Evolutionary conservation across 2,888 invertebrate genomes (phyloP).

Genomic region (Melolontha melolontha): DNA sequence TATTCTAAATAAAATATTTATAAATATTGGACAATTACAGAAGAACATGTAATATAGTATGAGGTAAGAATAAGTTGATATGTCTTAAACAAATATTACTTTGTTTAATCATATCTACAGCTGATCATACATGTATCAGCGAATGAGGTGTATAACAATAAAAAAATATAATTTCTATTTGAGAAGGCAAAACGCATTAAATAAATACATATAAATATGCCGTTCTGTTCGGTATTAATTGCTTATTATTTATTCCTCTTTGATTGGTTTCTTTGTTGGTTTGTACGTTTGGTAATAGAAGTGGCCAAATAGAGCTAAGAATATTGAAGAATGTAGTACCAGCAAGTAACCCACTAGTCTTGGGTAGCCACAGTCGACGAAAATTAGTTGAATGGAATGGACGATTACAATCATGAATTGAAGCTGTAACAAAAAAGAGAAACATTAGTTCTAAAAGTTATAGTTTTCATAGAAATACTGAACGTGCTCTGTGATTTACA

Average conservation of each 20-base stretch:
- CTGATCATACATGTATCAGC: too few species aligned
- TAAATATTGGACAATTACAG: too few species aligned
- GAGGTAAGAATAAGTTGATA: too few species aligned
- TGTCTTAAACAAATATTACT: too few species aligned
- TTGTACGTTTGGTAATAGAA: constrained; percentile 89
- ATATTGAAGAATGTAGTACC: constrained; percentile 85
- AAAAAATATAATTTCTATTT: constrained; percentile 2
- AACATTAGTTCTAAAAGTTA: too few species aligned
- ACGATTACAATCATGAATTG: constrained; percentile 88
- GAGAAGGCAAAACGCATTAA: constrained; percentile 24
- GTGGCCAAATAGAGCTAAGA: constrained; percentile 90
- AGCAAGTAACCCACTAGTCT: constrained; percentile 81
- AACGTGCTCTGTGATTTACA: too few species aligned
- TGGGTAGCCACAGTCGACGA: constrained; percentile 87
- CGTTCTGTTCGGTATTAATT: background rate
- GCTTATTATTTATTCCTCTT: constrained; percentile 32
- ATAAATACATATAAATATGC: constrained; percentile 23
- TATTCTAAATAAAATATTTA: too few species aligned
- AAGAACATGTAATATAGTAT: too few species aligned
- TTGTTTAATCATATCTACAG: too few species aligned
- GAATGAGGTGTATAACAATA: too few species aligned
- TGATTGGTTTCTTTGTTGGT: constrained; percentile 51
- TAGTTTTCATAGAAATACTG: too few species aligned
- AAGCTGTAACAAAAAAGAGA: constrained; percentile 70
- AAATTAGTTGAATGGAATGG: constrained; percentile 84